Evolutionary conservation across 2,888 invertebrate species (phyloP).

Genomic region (Liposcelis brunnea): DNA sequence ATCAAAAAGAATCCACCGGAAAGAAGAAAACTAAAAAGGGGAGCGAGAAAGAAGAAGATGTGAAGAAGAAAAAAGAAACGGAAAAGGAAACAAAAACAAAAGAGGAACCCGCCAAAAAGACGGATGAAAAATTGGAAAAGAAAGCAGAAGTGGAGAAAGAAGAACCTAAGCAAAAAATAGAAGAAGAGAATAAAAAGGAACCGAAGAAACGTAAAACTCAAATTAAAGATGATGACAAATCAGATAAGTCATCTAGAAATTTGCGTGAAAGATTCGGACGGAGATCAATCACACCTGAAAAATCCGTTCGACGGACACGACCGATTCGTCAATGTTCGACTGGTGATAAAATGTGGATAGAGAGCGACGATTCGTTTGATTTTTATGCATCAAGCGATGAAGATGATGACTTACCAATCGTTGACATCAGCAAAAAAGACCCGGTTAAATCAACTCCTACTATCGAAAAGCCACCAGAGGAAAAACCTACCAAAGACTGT

Average conservation of each 20-base stretch:
- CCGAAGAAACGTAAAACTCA: no score
- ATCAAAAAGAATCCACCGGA: not conserved
- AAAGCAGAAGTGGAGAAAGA: not conserved
- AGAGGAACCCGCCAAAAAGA: slow-evolving; percentile 4
- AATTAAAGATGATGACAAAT: not conserved
- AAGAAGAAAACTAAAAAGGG: slow-evolving; percentile 8
- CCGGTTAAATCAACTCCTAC: slow-evolving; percentile 13
- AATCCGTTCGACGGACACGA: not conserved
- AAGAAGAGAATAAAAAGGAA: slow-evolving; percentile 5
- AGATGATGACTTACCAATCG: slow-evolving; percentile 12
- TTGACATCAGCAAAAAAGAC: slow-evolving; percentile 12
- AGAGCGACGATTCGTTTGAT: not conserved
- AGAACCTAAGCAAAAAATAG: not conserved
- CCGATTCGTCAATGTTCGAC: not conserved
- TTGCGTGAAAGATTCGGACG: no score
- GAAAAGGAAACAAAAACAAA: not conserved
- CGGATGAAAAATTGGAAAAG: slow-evolving; percentile 2
- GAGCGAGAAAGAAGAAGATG: slow-evolving; percentile 9
- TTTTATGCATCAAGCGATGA: slow-evolving; percentile 11
- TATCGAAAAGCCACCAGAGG: slow-evolving; percentile 9
- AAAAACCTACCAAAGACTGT: slow-evolving; percentile 24
- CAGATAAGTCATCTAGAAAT: not conserved
- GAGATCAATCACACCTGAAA: no score
- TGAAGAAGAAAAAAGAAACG: slow-evolving; percentile 5
- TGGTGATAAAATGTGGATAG: not conserved